Conservation (phyloP, 2,797 vertebrate species). For the Synaphobranchus kaupii region DNA sequence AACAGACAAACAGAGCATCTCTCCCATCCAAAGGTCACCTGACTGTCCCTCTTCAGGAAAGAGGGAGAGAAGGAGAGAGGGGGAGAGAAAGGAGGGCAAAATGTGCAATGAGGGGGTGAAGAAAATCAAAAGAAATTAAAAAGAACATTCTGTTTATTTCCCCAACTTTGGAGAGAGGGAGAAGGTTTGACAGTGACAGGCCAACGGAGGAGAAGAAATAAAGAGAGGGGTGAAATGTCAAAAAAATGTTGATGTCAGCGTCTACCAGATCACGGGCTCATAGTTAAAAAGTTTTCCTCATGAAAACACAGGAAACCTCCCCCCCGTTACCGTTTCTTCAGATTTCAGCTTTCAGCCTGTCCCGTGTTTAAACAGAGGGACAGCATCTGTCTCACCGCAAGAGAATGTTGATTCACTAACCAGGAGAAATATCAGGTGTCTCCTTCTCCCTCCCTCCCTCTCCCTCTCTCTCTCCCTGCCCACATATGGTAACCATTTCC, state of each 20-base stretch:
- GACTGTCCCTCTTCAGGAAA: not conserved
- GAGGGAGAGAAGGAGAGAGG: not conserved
- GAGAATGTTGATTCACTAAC: constrained; percentile 72
- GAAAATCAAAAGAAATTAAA: not conserved
- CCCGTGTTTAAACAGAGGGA: constrained; percentile 54
- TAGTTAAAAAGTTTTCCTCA: constrained; percentile 43
- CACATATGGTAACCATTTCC: constrained; percentile 74
- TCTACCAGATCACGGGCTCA: constrained; percentile 55
- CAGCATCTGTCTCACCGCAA: constrained; percentile 61
- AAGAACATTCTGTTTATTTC: not conserved
- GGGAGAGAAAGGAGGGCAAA: not conserved
- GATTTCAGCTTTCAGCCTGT: constrained; percentile 40
- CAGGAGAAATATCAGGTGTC: constrained; percentile 71
- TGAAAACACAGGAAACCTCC: constrained; percentile 52
- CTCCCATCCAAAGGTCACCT: constrained; percentile 2
- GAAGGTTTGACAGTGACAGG: not conserved
- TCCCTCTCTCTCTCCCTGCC: constrained; percentile 15
- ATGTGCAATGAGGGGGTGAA: not conserved
- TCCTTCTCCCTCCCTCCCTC: constrained; percentile 37
- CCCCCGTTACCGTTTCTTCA: constrained; percentile 25
- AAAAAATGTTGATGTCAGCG: constrained; percentile 55
- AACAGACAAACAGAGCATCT: constrained; percentile 28
- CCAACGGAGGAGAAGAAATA: not conserved
- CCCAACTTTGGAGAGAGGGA: not conserved
- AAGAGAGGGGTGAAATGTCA: constrained; percentile 26